Base-by-base conservation (phyloP, 2,888 invertebrate species). In the Sarcophaga rosellei region DNA sequence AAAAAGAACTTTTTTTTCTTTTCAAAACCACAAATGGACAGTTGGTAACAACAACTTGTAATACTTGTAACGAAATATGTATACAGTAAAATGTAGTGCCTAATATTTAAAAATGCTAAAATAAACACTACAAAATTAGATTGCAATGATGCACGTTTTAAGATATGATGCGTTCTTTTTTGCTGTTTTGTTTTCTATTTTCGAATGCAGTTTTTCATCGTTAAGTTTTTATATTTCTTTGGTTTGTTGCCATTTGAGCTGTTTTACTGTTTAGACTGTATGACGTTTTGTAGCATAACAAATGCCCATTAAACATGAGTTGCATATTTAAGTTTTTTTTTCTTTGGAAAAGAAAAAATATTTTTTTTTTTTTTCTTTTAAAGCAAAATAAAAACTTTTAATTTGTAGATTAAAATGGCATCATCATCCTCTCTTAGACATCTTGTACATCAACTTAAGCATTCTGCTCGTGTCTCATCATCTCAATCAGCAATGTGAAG, bases 111-210 rank as follows among this genome's bases (percentile, higher is more conserved):
- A 86, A 86, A 86, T 78, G 74, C 81, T 81, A 77, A 86, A 86
- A 83, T 80, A 80, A 86, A 83, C 83, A 84, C 83, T 70, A 70
- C 74, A 83, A 87, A 89, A 89, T 88, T 89, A 89, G 89, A 89
- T 87, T 88, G 86, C 86, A 87, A 79, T 79, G 89, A 89, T 89
- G 88, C 89, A 89, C 89, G 89, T 88, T 88, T 87, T 17, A 59
- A 77, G 89, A 89, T 89, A 89, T 87, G 81, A 81, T 81, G 81
- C 79, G 80, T 85, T 53, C 53, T 53, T 12, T 12, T 82, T 87
- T 82, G 66, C 44, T 69, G 70, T 62, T 44, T 61, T 63, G 65
- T 25, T 69, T 21, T 57, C 17, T 69, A 68, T 65, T 63, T 57
- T 53, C 47, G 76, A 35, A 35, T 17, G n/a, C 1, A 25, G 65